Percentiles rank a stretch among this genome's conserved stretches.
Conservation (phyloP, 1,140 invertebrate species). For the Caenorhabditis briggsae region DNA sequence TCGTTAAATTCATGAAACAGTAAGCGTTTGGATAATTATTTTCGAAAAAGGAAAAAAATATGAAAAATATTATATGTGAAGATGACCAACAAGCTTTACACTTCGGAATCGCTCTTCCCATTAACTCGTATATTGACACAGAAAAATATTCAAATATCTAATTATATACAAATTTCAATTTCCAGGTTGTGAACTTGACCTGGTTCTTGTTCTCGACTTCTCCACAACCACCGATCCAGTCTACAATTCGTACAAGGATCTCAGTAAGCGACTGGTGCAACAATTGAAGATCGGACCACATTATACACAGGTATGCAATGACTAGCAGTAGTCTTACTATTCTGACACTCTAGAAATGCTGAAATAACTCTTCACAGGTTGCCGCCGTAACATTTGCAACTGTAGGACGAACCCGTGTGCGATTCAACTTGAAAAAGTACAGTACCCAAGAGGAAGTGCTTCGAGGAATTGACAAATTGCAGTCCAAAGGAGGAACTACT, state of each 20-base stretch:
- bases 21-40: too few species aligned
- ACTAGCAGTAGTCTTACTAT: not conserved
- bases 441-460: slow-evolving; percentile 73
- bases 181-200: slow-evolving; percentile 72
- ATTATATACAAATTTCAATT: not conserved
- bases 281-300: slow-evolving; percentile 72
- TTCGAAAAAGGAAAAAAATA: too few species aligned
- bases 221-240: slow-evolving; percentile 75
- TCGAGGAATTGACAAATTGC: slow-evolving; percentile 68
- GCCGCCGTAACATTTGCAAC: slow-evolving; percentile 73
- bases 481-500: slow-evolving; percentile 75
- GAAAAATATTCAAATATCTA: too few species aligned
- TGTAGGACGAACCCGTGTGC: slow-evolving; percentile 72
- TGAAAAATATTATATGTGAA: too few species aligned
- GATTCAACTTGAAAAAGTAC: slow-evolving; percentile 74
- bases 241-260: slow-evolving; percentile 70
- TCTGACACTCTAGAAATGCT: not conserved
- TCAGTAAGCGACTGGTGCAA: slow-evolving; percentile 69
- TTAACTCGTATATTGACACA: too few species aligned
- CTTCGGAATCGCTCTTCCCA: too few species aligned
- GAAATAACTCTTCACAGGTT: slow-evolving; percentile 57
- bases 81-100: too few species aligned
- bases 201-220: slow-evolving; percentile 76
- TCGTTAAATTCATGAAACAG: too few species aligned
- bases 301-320: slow-evolving; percentile 70